A percentile compares a stretch with the other conserved stretches of the same genome.
Evolutionary conservation across 2,797 vertebrate species (phyloP).

Genomic region (Carduelis carduelis): DNA sequence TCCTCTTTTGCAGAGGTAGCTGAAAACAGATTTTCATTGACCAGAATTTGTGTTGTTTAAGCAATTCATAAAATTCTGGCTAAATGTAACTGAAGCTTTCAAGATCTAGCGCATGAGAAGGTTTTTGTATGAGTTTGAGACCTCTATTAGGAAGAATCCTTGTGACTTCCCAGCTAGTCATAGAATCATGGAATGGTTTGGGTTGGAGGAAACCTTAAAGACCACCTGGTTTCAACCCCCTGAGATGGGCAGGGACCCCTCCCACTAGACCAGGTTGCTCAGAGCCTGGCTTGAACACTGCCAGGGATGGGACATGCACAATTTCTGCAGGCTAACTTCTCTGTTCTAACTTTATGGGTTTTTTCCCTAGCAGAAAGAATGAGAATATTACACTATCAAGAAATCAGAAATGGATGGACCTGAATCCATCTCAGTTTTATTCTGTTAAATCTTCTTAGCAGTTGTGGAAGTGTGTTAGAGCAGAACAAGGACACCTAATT

Average conservation of each 20-base stretch:
- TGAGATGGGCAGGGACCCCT: background rate
- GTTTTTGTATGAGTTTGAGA: background rate
- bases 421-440: background rate
- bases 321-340: background rate
- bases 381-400: background rate
- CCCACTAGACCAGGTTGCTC: background rate
- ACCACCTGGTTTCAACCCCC: fast-evolving
- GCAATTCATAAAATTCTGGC: background rate
- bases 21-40: background rate
- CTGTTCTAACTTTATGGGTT: background rate
- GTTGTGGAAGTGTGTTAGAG: background rate
- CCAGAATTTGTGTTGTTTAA: background rate
- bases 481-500: background rate
- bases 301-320: background rate
- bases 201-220: background rate
- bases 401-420: background rate
- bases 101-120: background rate
- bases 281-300: background rate
- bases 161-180: background rate
- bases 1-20: background rate
- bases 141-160: background rate
- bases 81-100: fast-evolving
- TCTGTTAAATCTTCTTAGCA: background rate
- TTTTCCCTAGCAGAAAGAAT: background rate
- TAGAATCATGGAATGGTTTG: fast-evolving